These are phyloP conservation scores for Polypedilum pembai DNA, from an alignment of 1,140 invertebrate genomes.

Conservation along the genomic window DNA sequence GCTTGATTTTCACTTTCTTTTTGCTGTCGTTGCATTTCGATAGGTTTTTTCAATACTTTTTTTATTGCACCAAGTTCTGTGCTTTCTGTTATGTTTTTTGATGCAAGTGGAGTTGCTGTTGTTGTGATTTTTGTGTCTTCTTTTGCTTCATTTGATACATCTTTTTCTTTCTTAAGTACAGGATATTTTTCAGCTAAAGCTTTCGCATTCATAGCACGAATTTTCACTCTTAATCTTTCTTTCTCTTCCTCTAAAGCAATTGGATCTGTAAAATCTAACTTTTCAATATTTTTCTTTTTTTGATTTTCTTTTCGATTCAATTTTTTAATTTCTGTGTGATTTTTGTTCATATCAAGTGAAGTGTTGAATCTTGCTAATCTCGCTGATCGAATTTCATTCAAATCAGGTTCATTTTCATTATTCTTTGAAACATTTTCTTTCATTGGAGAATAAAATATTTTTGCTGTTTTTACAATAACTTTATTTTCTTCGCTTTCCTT, in stretches of 20 bases:
- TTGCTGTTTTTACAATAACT: conserved; percentile 29
- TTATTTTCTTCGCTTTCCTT: conserved; percentile 31
- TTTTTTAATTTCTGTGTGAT: conserved; percentile 31
- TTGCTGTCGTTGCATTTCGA: neutral
- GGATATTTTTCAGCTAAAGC: conserved; percentile 31
- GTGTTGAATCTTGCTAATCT: conserved; percentile 39
- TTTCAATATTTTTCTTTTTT: conserved; percentile 30
- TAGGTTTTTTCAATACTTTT: conserved; percentile 23
- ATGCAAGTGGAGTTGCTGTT: neutral
- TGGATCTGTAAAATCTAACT: conserved; percentile 19
- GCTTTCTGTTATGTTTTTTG: neutral
- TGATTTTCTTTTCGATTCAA: conserved; percentile 10
- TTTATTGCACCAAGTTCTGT: conserved; percentile 29
- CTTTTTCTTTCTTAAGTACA: conserved; percentile 29
- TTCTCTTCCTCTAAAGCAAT: conserved; percentile 30
- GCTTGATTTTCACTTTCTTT: neutral
- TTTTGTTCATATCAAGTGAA: conserved; percentile 21
- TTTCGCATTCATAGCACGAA: conserved; percentile 30
- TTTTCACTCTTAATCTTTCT: conserved; percentile 31
- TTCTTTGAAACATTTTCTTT: neutral
- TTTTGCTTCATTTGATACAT: conserved; percentile 16
- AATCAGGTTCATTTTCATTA: conserved; percentile 33
- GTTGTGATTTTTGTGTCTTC: neutral
- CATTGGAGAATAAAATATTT: no score
- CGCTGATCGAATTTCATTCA: conserved; percentile 41